Evolutionary conservation across 2,113 vertebrate species (phyloP), one percentile per base, ranked within the genome.

Genomic region (Poeciliopsis prolifica): DNA sequence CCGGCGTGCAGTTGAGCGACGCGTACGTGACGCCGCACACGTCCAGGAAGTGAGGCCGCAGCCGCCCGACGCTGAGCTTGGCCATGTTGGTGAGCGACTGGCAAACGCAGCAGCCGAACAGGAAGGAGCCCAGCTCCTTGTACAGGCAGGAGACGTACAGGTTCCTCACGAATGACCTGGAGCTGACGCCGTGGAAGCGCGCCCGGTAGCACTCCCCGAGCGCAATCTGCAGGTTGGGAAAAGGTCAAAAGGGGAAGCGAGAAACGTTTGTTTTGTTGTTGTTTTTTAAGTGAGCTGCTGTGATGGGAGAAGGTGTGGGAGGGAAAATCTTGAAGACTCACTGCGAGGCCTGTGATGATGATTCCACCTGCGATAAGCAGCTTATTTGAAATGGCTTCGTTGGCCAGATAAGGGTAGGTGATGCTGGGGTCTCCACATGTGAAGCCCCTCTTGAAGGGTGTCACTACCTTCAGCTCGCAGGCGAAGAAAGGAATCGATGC

Each of bases 51-150:
- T 94, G 87, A 11, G 93, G 94, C 3, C 88, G 83, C 74, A 95
- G 88, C 2, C 91, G 89, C 0, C 94, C 93, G 0, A 92, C 81
- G 7, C 94, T 92, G 61, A 95, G 85, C 80, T 94, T 95, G 81
- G 94, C 86, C 54, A 93, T 86, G 74, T 93, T 91, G 65, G 94
- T 95, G 42, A 94, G 72, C 0, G 96, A 96, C 66, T 95, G 95
- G 79, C 95, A 93, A 22, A 95, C 76, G 28, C 89, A 90, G 1
- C 84, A 90, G 3, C 95, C 95, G 0, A 95, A 96, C 37, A 95
- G 69, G 87, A 96, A 95, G 62, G 94, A 90, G 29, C 95, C 94
- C 62, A 95, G 86, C 84, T 96, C 95, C 79, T 95, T 95, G 91
- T 95, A 95, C 58, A 94, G 79, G 30, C 89, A 60, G 5, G 89